Percentiles rank a stretch among this genome's conserved stretches.
Conservation (phyloP, 2,888 invertebrate species). For the Drosophila macrospina region DNA sequence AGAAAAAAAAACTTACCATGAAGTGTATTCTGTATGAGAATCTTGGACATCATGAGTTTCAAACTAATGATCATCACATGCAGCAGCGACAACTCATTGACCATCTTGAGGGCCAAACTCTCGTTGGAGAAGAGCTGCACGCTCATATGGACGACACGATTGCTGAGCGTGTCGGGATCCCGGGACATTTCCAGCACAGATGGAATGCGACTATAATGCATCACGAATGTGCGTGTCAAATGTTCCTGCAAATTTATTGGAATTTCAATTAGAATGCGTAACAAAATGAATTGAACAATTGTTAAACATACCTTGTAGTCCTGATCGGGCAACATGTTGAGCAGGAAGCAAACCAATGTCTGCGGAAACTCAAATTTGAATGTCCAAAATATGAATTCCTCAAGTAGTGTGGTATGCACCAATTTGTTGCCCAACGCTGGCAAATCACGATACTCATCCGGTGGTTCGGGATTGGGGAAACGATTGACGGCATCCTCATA, state of each 20-base stretch:
- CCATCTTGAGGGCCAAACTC: conserved; percentile 95
- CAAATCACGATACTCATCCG: conserved; percentile 91
- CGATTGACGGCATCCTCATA: conserved; percentile 93
- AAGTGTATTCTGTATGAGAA: conserved; percentile 93
- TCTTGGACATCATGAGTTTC: conserved; percentile 96
- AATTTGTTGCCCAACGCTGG: conserved; percentile 92
- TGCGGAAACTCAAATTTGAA: conserved; percentile 99
- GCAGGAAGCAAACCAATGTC: conserved; percentile 96
- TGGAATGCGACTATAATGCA: conserved; percentile 98
- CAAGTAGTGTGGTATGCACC: conserved; percentile 93
- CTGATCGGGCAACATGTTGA: conserved; percentile 97
- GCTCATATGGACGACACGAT: conserved; percentile 98
- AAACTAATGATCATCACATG: conserved; percentile 97
- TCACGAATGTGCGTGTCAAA: conserved; percentile 96
- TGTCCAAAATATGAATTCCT: conserved; percentile 99
- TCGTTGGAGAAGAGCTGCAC: conserved; percentile 98
- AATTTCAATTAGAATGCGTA: neutral
- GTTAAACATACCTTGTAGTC: conserved; percentile 91
- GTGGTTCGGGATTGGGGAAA: conserved; percentile 91
- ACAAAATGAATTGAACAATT: neutral
- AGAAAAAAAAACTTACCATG: conserved; percentile 88
- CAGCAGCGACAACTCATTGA: conserved; percentile 94
- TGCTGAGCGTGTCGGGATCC: conserved; percentile 96
- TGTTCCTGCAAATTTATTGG: conserved; percentile 89
- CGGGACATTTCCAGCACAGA: conserved; percentile 93